phyloP scores from a whole-genome alignment of 1,140 invertebrate genomes.

The Rhyacophila brunnea region DNA sequence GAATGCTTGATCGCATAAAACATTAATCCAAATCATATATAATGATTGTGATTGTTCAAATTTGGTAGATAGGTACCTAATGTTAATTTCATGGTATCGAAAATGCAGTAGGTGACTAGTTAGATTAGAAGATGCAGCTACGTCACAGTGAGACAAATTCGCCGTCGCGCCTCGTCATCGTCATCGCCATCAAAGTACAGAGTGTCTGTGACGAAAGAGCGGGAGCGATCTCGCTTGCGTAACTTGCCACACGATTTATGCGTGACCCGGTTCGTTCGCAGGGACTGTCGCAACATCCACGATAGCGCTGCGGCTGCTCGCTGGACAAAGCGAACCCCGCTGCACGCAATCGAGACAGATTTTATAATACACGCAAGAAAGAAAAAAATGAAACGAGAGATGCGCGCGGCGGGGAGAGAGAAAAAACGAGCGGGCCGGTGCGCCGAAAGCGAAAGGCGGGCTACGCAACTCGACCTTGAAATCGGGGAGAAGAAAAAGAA shows the following conservation, averaged over 20 bases:
- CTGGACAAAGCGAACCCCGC: no score
- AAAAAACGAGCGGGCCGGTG: conserved; percentile 16
- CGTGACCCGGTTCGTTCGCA: conserved; percentile 18
- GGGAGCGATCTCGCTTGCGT: conserved; percentile 8
- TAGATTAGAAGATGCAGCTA: conserved; percentile 9
- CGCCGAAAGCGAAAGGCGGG: conserved; percentile 25
- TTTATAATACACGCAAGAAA: no score
- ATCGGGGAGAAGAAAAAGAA: conserved; percentile 19
- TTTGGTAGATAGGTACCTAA: no score
- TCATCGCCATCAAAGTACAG: neutral
- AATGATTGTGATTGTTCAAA: no score
- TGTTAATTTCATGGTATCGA: no score
- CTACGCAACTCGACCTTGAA: conserved; percentile 23
- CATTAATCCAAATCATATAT: no score
- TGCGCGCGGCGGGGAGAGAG: conserved; percentile 8
- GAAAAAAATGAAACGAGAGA: neutral
- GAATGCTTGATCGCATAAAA: no score
- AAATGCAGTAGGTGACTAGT: no score
- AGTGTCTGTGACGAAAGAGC: neutral
- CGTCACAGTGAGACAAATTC: neutral
- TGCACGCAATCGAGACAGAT: no score
- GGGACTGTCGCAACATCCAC: conserved; percentile 21
- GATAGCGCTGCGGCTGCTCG: neutral
- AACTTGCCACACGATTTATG: conserved; percentile 20
- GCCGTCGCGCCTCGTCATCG: neutral